Percentiles rank a stretch among this genome's conserved stretches.
These are phyloP conservation scores for Steatocranus sp. DNA, from an alignment of 2,797 vertebrate species.

Conservation along the genomic window DNA sequence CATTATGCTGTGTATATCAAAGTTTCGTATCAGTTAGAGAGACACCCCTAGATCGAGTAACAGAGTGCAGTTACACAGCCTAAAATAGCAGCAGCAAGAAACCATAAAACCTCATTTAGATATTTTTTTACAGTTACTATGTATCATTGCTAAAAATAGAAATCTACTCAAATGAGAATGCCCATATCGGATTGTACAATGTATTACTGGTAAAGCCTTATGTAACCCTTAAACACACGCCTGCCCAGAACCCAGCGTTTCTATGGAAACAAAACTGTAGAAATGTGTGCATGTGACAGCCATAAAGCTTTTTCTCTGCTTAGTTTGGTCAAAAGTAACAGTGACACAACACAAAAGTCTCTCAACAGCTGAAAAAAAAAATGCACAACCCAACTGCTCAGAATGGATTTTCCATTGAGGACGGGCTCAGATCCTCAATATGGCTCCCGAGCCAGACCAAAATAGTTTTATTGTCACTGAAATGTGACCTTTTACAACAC, in stretches of 20 bases:
- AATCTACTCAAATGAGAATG: slow-evolving; percentile 52
- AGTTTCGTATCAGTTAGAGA: neutral
- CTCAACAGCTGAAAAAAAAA: neutral
- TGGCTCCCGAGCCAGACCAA: neutral
- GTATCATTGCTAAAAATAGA: slow-evolving; percentile 52
- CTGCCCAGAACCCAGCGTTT: slow-evolving; percentile 73
- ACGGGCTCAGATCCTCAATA: neutral
- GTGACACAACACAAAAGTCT: slow-evolving; percentile 41
- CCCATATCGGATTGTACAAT: slow-evolving; percentile 53
- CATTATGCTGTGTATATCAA: neutral
- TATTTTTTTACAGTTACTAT: slow-evolving; percentile 5
- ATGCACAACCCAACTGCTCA: neutral
- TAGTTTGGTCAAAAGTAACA: slow-evolving; percentile 61
- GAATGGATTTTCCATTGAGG: slow-evolving; percentile 10
- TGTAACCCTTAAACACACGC: slow-evolving; percentile 71
- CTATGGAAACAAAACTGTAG: slow-evolving; percentile 81
- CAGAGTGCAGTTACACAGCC: neutral
- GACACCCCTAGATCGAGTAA: neutral
- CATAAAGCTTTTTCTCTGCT: slow-evolving; percentile 48
- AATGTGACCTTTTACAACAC: slow-evolving; percentile 26
- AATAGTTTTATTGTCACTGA: slow-evolving; percentile 21
- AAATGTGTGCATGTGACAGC: slow-evolving; percentile 65
- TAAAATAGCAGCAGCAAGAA: slow-evolving; percentile 10
- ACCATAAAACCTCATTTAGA: neutral
- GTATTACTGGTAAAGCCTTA: slow-evolving; percentile 68